Evolutionary conservation across 2,797 vertebrate species (phyloP).

Genomic region (Threskiornis aethiopicus): DNA sequence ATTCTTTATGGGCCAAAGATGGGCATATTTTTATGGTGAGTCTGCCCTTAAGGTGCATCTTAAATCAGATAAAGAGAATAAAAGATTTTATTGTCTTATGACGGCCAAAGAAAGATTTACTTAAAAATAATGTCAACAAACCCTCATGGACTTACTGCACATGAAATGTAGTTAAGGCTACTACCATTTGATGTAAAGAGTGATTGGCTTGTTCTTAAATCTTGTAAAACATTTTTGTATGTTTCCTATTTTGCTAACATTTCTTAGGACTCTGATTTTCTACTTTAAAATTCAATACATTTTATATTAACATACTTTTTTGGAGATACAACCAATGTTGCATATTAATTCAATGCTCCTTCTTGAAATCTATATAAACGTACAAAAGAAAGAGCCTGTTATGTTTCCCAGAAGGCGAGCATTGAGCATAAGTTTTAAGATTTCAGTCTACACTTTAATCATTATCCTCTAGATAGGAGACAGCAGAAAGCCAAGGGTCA

Average conservation of each 20-base stretch:
- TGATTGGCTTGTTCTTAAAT: neutral
- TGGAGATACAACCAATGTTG: neutral
- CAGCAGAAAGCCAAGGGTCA: neutral
- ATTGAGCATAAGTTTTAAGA: neutral
- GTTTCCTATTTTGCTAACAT: neutral
- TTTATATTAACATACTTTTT: neutral
- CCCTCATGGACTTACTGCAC: neutral
- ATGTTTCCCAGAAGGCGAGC: neutral
- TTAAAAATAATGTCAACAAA: neutral
- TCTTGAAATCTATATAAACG: neutral
- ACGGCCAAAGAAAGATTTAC: neutral
- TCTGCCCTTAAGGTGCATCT: neutral
- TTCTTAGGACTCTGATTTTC: neutral
- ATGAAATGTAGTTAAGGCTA: neutral
- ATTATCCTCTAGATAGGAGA: neutral
- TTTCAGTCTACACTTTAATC: neutral
- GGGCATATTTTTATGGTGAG: neutral
- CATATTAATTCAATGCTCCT: neutral
- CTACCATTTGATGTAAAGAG: neutral
- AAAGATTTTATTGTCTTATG: neutral
- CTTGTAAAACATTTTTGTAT: neutral
- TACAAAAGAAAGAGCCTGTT: neutral
- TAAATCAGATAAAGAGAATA: neutral
- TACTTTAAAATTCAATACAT: neutral
- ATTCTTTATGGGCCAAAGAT: neutral